These are phyloP conservation scores for Leucoraja erinaceus DNA, from an alignment of 2,113 vertebrate genomes.

Conservation along the genomic window DNA sequence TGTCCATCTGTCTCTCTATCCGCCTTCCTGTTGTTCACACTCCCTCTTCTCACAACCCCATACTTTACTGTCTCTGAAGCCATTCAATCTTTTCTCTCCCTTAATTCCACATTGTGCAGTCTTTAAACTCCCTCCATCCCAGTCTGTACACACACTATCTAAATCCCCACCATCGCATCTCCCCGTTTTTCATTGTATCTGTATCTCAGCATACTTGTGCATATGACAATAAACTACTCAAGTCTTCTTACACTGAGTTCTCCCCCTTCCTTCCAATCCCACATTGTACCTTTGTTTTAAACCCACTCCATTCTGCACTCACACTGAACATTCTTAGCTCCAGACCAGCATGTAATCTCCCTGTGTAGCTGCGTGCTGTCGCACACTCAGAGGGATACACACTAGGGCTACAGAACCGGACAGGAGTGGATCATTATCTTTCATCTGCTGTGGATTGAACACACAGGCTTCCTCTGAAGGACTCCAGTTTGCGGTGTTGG, in stretches of 20 bases:
- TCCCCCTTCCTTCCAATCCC: not conserved
- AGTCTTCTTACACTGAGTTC: not conserved
- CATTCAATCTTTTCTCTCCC: not conserved
- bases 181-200: no score
- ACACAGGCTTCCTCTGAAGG: not conserved
- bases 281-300: not conserved
- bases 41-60: not conserved
- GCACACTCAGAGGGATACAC: not conserved
- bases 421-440: not conserved
- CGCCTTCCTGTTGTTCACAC: no score
- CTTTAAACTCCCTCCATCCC: no score
- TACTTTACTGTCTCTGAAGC: not conserved
- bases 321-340: not conserved
- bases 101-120: no score
- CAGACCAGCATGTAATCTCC: no score
- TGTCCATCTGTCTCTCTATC: not conserved
- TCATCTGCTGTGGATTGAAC: not conserved
- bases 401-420: not conserved
- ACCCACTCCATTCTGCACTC: not conserved
- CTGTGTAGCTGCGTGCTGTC: no score
- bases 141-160: not conserved
- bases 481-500: slow-evolving; percentile 27
- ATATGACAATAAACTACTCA: no score
- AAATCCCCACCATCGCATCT: not conserved
- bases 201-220: no score